Percentiles rank a stretch among this genome's conserved stretches.
Conservation (phyloP, 2,797 vertebrate species). For the Platyrinchus mystaceus region DNA sequence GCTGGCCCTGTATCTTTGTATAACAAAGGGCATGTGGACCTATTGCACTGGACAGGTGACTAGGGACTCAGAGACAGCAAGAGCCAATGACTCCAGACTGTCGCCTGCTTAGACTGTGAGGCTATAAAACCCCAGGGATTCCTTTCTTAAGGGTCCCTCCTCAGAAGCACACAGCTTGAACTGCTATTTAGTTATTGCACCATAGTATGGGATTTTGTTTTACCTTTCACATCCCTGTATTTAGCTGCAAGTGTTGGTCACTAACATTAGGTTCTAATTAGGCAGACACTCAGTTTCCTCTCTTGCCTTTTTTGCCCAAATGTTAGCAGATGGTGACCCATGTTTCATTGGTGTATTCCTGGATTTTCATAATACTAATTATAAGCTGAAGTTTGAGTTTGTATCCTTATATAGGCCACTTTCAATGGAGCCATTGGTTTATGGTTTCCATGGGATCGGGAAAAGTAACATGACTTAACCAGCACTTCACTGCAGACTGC, state of each 20-base stretch:
- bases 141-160: background rate
- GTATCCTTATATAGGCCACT: background rate
- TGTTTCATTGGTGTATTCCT: conserved; percentile 2
- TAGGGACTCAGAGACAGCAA: background rate
- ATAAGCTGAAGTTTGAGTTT: conserved; percentile 19
- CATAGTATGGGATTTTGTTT: background rate
- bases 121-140: background rate
- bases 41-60: too few relatives aligned
- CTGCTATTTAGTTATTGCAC: background rate
- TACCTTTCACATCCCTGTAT: background rate
- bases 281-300: background rate
- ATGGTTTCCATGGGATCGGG: conserved; percentile 3
- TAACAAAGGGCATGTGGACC: background rate
- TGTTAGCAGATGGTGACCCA: conserved; percentile 36
- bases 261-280: conserved; percentile 13
- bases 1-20: background rate
- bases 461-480: conserved; percentile 1
- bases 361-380: conserved; percentile 25
- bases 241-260: background rate
- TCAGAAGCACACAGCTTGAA: accelerated
- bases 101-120: background rate
- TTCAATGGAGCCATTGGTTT: background rate
- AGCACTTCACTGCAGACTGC: background rate
- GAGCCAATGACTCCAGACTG: accelerated
- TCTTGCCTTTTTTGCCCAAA: background rate